Conservation (phyloP, 2,888 invertebrate genomes). For the Nymphalis urticae region DNA sequence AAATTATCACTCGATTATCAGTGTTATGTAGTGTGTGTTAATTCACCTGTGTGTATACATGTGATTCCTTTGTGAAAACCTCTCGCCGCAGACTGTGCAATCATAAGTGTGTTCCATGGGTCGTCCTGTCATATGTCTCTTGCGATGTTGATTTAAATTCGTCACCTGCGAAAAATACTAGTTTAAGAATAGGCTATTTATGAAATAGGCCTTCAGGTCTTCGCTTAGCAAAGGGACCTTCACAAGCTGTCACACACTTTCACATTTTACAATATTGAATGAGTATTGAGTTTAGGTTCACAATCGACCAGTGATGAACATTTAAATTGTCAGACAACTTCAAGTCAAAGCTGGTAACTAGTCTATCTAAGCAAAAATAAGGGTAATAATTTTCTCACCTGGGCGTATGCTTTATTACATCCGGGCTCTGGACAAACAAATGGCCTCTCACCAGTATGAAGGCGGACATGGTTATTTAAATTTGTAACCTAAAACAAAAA, state of each 20-base stretch:
- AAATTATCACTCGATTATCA: too few relatives aligned
- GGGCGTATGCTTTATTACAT: conserved; percentile 77
- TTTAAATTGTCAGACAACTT: too few relatives aligned
- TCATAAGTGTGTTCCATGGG: conserved; percentile 66
- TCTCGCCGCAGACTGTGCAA: conserved; percentile 72
- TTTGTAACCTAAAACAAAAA: conserved; percentile 68
- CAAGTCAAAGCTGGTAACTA: too few relatives aligned
- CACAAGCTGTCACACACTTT: too few relatives aligned
- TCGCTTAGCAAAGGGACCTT: too few relatives aligned
- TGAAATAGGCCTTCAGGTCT: too few relatives aligned
- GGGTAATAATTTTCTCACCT: conserved; percentile 49
- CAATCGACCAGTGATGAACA: too few relatives aligned
- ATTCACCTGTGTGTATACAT: conserved; percentile 70
- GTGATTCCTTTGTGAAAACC: conserved; percentile 73
- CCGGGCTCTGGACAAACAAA: conserved; percentile 76
- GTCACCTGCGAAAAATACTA: conserved; percentile 59
- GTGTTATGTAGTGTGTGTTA: neutral
- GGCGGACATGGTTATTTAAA: conserved; percentile 76
- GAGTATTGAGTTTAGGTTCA: too few relatives aligned
- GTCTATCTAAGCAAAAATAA: too few relatives aligned
- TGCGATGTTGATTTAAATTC: conserved; percentile 77
- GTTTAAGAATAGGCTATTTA: neutral
- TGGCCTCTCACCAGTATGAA: conserved; percentile 77
- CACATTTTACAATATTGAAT: too few relatives aligned
- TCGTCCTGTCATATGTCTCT: conserved; percentile 70